phyloP scores from a whole-genome alignment of 2,797 vertebrate genomes.

The Alca torda region DNA sequence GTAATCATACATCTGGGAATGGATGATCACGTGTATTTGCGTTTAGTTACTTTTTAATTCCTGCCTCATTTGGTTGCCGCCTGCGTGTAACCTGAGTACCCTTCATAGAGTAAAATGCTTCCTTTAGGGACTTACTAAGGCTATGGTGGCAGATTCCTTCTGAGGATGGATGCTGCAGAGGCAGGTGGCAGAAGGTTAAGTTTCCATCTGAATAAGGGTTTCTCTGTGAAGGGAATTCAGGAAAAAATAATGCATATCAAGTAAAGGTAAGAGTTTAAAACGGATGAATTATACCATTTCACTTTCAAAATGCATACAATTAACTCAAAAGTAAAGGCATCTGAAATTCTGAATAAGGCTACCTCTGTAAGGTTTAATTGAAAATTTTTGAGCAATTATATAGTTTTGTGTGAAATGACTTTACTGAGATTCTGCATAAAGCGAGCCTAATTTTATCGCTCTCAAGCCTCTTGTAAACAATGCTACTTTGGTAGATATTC shows the following conservation, averaged over 20 bases:
- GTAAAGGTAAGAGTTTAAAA: background rate
- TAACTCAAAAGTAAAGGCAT: background rate
- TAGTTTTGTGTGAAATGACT: background rate
- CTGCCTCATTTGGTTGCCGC: background rate
- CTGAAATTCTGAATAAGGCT: background rate
- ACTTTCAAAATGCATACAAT: background rate
- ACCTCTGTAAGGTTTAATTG: background rate
- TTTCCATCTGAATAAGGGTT: background rate
- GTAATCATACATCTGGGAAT: background rate
- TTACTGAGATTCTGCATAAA: background rate
- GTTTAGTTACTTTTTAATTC: background rate
- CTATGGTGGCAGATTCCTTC: background rate
- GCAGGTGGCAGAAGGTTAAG: background rate
- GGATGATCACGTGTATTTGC: background rate
- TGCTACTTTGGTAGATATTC: background rate
- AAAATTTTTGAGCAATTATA: background rate
- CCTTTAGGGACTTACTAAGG: background rate
- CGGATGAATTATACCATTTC: background rate
- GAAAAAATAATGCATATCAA: background rate
- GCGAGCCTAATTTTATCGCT: background rate
- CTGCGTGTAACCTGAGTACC: rapidly evolving
- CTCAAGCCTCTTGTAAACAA: background rate
- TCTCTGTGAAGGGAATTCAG: background rate
- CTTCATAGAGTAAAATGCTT: background rate
- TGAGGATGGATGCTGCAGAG: background rate